Evolutionary conservation across 92 coral and sea anemone genomes (phyloP), one percentile per base, ranked within the genome.

Genomic region (Montipora capitata): DNA sequence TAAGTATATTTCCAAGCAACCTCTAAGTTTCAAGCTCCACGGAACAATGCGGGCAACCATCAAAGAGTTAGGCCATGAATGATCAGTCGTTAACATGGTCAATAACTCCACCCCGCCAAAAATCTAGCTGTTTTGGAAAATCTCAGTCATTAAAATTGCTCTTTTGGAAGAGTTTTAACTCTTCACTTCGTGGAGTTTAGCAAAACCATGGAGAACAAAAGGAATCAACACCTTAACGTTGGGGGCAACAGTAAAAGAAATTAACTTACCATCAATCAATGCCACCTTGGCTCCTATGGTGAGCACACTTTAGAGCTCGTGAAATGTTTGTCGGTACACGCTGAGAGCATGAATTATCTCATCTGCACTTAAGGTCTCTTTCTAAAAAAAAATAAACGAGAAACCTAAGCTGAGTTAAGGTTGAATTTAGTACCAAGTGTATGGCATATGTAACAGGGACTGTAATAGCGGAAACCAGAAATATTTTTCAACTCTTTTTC

Each of bases 241-340:
- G 61, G 87, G 87, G 72, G 61, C 42, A 58, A 2, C 48, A 71
- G 42, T 40, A 18, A 42, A 52, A 72, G 35, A 72, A 76, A 91
- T 91, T 86, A 91, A 64, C 69, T 73, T 91, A 54, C 94, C 78
- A 91, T 91, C 94, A 81, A 91, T 91, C 94, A 91, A 54, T 91
- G 94, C 68, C 94, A 85, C 67, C 49, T 65, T 35, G 15, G 64
- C 67, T 17, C 35, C 61, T 42, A n/a, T 59, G 61, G 2, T 14
- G 35, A 27, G 35, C 35, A 27, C 35, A 27, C 35, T 27, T 27
- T 27, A 27, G 35, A 27, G 35, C 35, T 27, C 35, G 35, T 27
- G 35, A 27, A 27, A 27, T 27, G 35, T 27, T 27, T 27, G 35
- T 1, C 35, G 35, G 35, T 27, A 27, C 35, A 27, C 35, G 35